Percentiles rank a stretch among this genome's conserved stretches.
These are phyloP conservation scores for Aplodontia rufa DNA, from an alignment of 2,113 vertebrate genomes.

Conservation along the genomic window DNA sequence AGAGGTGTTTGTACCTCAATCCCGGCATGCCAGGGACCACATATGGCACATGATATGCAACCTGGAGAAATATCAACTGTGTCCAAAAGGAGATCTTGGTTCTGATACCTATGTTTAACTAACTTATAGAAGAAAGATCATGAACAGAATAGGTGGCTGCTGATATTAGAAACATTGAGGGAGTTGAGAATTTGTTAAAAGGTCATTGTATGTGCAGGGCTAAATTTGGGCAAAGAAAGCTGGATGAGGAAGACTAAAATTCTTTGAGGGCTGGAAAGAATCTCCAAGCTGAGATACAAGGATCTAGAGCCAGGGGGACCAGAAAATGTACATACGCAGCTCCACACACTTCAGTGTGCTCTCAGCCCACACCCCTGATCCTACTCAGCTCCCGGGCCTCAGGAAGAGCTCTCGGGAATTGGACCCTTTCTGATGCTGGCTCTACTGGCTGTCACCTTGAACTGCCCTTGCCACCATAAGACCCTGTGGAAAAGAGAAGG, in stretches of 20 bases:
- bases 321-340: rapidly evolving
- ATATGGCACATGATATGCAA: background rate
- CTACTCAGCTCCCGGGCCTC: background rate
- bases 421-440: background rate
- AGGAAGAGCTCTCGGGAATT: rapidly evolving
- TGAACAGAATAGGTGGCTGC: background rate
- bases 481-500: background rate
- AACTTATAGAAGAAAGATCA: background rate
- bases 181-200: background rate
- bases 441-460: background rate
- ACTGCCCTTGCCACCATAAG: background rate
- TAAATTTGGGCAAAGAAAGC: background rate
- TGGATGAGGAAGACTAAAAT: background rate
- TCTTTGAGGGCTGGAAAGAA: background rate
- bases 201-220: background rate
- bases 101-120: background rate
- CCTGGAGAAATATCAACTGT: background rate
- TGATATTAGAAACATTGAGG: background rate
- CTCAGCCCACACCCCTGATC: rapidly evolving
- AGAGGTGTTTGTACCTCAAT: background rate
- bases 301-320: background rate
- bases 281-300: background rate
- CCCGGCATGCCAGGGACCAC: rapidly evolving
- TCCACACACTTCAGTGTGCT: rapidly evolving
- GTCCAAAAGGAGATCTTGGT: background rate